phyloP scores from a whole-genome alignment of 2,888 invertebrate species.

The Callyntrura guangdongensis region DNA sequence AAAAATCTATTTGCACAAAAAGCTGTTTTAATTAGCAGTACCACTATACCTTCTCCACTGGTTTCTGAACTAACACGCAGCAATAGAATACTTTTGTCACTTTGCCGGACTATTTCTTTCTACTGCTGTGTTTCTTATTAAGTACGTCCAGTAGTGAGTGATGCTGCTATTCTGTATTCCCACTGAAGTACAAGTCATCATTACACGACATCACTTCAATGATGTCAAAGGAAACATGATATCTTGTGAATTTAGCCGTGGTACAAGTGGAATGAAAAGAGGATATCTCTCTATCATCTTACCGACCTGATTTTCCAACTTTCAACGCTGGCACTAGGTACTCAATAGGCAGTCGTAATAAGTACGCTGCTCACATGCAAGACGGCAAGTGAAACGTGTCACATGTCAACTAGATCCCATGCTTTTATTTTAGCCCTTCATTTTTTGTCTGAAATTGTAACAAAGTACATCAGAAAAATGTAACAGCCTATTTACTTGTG shows the following conservation, averaged over 20 bases:
- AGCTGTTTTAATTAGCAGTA: no score
- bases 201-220: conserved; percentile 12
- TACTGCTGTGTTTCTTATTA: neutral
- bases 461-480: neutral
- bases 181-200: conserved; percentile 1
- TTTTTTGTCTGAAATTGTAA: conserved; percentile 20
- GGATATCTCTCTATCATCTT: conserved; percentile 58
- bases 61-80: no score
- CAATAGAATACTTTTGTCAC: no score
- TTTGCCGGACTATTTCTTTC: no score
- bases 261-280: neutral
- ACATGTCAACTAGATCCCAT: conserved; percentile 64
- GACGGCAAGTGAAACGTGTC: conserved; percentile 58
- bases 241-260: conserved; percentile 33
- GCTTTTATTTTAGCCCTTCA: conserved; percentile 36
- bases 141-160: no score
- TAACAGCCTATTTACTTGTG: neutral
- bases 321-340: neutral
- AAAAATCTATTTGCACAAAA: no score
- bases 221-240: conserved; percentile 48
- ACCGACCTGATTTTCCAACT: conserved; percentile 30
- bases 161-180: neutral
- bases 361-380: conserved; percentile 1
- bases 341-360: neutral
- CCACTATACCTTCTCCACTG: no score